Evolutionary conservation across 1,140 invertebrate species (phyloP), one percentile per base, ranked within the genome.

Genomic region (Adoxophyes honmai): DNA sequence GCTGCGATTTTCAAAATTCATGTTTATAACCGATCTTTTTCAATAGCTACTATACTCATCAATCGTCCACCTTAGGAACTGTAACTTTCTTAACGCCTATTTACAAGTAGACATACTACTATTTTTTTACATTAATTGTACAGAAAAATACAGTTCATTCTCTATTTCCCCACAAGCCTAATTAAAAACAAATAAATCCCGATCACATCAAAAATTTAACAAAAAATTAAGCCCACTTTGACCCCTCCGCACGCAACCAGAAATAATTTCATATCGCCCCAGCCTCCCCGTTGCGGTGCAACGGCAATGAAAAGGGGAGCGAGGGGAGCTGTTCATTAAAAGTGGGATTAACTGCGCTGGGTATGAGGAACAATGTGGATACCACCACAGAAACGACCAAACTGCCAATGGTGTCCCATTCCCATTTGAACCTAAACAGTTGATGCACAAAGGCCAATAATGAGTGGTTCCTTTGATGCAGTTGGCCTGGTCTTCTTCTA

Each of bases 131-230:
- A n/a, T n/a, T n/a, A n/a, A n/a, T n/a, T n/a, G n/a, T n/a, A n/a
- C n/a, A n/a, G n/a, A n/a, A n/a, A n/a, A n/a, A n/a, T n/a, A n/a
- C n/a, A n/a, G 21, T 28, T 28, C 6, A 28, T 28, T 6, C 2
- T 2, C 21, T 28, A 28, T 28, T 48, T 48, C 18, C 8, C 42
- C 7, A 10, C 42, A 21, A 16, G 16, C 18, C 21, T 48, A 48
- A 48, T 48, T 48, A 48, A 48, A 48, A 48, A 28, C 42, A 48
- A 48, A 48, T 48, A 48, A 48, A 48, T 48, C 21, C 42, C 15
- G 1, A 15, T 11, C 18, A 28, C 18, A 44, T 21, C 18, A 13
- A 48, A 48, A 18, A 21, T 48, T 48, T 28, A 48, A 48, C 42
- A 48, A 48, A 48, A 48, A 48, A 48, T 48, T 48, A 48, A 48